Percentiles rank a stretch among this genome's conserved stretches.
Conservation (phyloP, 2,113 vertebrate genomes). For the Eulemur macaco region DNA sequence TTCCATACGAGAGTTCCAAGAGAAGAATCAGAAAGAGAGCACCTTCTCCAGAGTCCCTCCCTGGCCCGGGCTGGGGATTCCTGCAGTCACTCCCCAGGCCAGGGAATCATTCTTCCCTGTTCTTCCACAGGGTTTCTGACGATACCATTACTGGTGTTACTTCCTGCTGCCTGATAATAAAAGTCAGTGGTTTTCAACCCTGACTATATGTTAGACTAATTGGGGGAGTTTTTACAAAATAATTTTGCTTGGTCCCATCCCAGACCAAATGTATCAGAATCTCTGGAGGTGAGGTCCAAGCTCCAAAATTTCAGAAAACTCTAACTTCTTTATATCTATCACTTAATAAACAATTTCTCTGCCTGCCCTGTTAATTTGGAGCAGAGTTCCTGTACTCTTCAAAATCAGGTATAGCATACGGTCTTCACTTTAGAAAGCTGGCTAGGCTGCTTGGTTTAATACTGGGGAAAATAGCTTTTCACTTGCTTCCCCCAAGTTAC, state of each 20-base stretch:
- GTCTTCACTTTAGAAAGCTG: neutral
- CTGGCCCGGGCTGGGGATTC: neutral
- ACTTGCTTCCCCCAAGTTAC: conserved; percentile 70
- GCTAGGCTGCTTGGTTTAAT: neutral
- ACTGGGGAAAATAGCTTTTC: neutral
- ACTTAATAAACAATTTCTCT: neutral
- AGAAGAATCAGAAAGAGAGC: neutral
- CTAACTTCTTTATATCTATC: neutral
- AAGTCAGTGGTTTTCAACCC: neutral
- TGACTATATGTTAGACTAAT: neutral
- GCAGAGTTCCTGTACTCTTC: neutral
- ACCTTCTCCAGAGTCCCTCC: neutral
- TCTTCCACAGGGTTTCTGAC: neutral
- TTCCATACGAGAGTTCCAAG: neutral
- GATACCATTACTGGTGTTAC: neutral
- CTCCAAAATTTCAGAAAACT: neutral
- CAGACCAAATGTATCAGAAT: neutral
- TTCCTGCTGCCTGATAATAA: neutral
- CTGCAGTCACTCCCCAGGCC: neutral
- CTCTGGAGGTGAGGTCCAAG: neutral
- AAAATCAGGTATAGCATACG: neutral
- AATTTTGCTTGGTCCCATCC: neutral
- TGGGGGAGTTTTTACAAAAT: conserved; percentile 5
- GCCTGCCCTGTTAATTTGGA: neutral
- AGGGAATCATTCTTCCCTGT: neutral